A percentile compares a stretch with the other conserved stretches of the same genome.
Evolutionary conservation across 2,888 invertebrate species (phyloP).

Genomic region (Cantharis rustica): DNA sequence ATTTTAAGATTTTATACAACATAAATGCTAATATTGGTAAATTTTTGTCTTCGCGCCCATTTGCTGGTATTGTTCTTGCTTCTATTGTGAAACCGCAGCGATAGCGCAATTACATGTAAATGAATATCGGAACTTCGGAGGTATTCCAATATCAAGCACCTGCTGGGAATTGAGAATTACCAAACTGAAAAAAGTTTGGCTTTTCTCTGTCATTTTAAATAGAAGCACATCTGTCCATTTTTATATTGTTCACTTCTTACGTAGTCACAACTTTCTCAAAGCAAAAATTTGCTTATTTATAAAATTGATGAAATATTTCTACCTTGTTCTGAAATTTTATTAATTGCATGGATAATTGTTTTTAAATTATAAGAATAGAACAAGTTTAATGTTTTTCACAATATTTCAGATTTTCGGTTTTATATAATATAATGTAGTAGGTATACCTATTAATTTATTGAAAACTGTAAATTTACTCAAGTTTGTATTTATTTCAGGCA

Average conservation of each 20-base stretch:
- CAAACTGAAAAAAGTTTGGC: constrained; percentile 28
- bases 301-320: not conserved
- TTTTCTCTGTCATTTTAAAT: constrained; percentile 27
- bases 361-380: not conserved
- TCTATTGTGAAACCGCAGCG: constrained; percentile 32
- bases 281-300: not conserved
- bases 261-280: not conserved
- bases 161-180: constrained; percentile 35
- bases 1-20: not conserved
- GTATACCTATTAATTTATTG: too few relatives aligned
- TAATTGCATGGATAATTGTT: not conserved
- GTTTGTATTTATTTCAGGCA: constrained; percentile 56
- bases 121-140: constrained; percentile 40
- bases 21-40: constrained; percentile 4
- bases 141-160: constrained; percentile 40
- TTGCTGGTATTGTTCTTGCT: constrained; percentile 26
- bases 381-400: not conserved
- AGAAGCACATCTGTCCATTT: constrained; percentile 8
- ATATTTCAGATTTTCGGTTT: too few relatives aligned
- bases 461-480: not conserved
- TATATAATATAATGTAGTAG: too few relatives aligned
- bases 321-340: not conserved
- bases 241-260: not conserved
- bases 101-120: constrained; percentile 43
- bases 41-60: constrained; percentile 27